These are phyloP conservation scores for Eustalomyia histrio DNA, from an alignment of 2,888 invertebrate species.

Conservation along the genomic window DNA sequence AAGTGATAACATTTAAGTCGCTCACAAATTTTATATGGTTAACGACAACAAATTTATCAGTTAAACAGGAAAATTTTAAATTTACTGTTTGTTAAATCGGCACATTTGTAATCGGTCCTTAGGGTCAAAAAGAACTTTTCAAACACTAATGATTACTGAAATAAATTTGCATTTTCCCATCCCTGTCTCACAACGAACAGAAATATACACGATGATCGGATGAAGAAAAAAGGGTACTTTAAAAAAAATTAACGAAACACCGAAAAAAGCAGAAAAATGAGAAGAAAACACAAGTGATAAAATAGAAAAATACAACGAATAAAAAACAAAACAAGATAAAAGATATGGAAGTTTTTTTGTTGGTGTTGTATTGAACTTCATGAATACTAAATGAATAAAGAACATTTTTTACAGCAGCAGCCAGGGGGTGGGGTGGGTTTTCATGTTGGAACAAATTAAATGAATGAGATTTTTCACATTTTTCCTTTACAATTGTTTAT, in stretches of 20 bases:
- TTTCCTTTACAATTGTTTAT: neutral
- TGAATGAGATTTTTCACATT: neutral
- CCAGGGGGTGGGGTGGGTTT: slow-evolving; percentile 61
- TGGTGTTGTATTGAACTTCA: slow-evolving; percentile 55
- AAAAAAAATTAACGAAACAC: neutral
- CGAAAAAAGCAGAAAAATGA: slow-evolving; percentile 13
- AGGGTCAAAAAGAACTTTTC: too few species aligned
- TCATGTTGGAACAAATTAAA: slow-evolving; percentile 12
- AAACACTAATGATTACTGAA: too few species aligned
- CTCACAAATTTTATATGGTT: too few species aligned
- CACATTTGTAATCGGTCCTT: too few species aligned
- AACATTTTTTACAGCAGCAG: slow-evolving; percentile 10
- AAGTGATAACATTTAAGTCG: too few species aligned
- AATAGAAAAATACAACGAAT: slow-evolving; percentile 29
- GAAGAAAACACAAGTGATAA: slow-evolving; percentile 34
- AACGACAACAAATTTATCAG: too few species aligned
- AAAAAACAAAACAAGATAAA: slow-evolving; percentile 54
- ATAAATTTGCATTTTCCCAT: too few species aligned
- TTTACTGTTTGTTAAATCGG: too few species aligned
- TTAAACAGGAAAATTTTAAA: too few species aligned
- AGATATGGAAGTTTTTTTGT: slow-evolving; percentile 41
- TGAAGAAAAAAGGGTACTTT: neutral
- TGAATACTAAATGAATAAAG: slow-evolving; percentile 46
- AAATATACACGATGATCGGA: neutral
- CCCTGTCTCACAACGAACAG: too few species aligned